phyloP scores from a whole-genome alignment of 2,113 vertebrate species.

The Austrofundulus limnaeus region DNA sequence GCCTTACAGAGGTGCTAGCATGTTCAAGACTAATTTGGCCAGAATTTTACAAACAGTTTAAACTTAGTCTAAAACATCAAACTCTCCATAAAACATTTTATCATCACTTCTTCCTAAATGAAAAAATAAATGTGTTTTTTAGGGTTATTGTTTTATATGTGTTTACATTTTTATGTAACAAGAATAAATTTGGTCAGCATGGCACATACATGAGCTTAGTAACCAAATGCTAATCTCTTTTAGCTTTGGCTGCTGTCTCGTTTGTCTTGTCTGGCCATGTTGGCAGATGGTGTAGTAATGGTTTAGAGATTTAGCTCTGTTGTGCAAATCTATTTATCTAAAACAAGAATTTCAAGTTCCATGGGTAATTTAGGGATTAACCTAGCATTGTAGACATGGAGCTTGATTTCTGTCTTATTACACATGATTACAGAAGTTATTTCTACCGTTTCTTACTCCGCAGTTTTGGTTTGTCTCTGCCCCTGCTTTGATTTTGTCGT shows the following conservation, averaged over 20 bases:
- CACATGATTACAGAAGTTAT: background rate
- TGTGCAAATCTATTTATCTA: slow-evolving; percentile 14
- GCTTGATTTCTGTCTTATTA: slow-evolving; percentile 2
- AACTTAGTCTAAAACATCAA: background rate
- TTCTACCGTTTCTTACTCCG: background rate
- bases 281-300: slow-evolving; percentile 15
- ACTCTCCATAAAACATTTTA: fast-evolving
- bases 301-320: slow-evolving; percentile 6
- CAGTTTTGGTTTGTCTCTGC: slow-evolving; percentile 1
- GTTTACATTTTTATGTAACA: background rate
- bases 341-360: slow-evolving; percentile 11
- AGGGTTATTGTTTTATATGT: background rate
- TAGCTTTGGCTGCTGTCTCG: background rate
- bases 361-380: slow-evolving; percentile 24
- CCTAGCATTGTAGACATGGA: background rate
- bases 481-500: background rate
- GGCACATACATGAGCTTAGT: background rate
- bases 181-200: background rate
- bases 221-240: background rate
- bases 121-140: background rate
- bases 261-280: background rate
- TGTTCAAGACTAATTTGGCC: background rate
- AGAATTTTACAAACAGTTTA: background rate
- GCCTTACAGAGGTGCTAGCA: background rate
- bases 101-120: background rate